These are phyloP conservation scores for Drosophila littoralis DNA, from an alignment of 1,140 invertebrate genomes.

Conservation along the genomic window DNA sequence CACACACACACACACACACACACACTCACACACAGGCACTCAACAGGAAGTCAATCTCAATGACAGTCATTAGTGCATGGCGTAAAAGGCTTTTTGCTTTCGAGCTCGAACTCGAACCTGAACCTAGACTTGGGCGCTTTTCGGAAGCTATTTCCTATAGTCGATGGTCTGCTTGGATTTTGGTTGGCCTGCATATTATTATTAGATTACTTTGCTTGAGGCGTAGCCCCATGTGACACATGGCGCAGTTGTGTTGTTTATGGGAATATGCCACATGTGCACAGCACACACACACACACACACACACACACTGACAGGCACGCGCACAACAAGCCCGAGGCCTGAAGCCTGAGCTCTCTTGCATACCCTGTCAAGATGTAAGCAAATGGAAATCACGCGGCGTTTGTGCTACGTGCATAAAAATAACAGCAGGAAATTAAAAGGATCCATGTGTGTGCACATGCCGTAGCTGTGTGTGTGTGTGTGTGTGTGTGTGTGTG, in stretches of 20 bases:
- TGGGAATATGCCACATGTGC: slow-evolving; percentile 72
- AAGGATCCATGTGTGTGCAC: slow-evolving; percentile 57
- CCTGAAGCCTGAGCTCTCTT: not conserved
- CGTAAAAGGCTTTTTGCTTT: slow-evolving; percentile 30
- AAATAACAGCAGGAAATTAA: slow-evolving; percentile 81
- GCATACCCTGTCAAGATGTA: slow-evolving; percentile 18
- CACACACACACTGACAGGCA: not conserved
- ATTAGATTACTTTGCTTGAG: slow-evolving; percentile 54
- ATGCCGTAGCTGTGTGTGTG: not conserved
- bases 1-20: not conserved
- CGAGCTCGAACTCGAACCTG: slow-evolving; percentile 27
- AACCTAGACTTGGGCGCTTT: not conserved
- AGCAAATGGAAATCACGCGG: slow-evolving; percentile 75
- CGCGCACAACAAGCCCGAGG: not conserved
- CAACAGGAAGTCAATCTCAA: slow-evolving; percentile 48
- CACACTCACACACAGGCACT: not conserved
- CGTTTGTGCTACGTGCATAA: slow-evolving; percentile 63
- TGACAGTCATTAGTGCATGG: slow-evolving; percentile 43
- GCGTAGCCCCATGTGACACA: slow-evolving; percentile 33
- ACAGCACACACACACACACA: slow-evolving; percentile 9
- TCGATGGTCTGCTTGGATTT: not conserved
- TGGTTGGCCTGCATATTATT: slow-evolving; percentile 52
- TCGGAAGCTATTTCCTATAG: not conserved
- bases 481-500: slow-evolving; percentile 11
- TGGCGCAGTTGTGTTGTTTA: slow-evolving; percentile 44